Conservation (phyloP, 2,797 vertebrate genomes). For the Lindbergichthys nudifrons region DNA sequence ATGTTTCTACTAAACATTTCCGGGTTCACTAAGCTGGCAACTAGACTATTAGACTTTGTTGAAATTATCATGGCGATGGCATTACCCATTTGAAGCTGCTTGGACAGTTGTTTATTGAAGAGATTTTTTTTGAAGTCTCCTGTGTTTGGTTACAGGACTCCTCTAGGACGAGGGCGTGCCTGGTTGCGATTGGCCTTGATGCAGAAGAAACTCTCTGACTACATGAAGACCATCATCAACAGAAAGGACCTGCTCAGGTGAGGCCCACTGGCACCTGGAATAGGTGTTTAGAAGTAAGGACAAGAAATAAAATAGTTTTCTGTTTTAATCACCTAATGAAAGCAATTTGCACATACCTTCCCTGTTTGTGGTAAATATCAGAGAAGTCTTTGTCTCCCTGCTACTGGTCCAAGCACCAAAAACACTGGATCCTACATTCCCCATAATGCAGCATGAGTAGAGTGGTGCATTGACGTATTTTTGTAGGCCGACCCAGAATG, state of each 20-base stretch:
- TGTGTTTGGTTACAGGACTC: conserved; percentile 85
- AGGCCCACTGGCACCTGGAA: neutral
- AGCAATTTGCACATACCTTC: neutral
- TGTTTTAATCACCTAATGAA: neutral
- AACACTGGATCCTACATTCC: neutral
- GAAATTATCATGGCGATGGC: neutral
- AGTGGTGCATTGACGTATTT: no score
- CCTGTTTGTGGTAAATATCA: no score
- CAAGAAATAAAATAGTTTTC: neutral
- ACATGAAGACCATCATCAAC: conserved; percentile 99
- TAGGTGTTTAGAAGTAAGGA: neutral
- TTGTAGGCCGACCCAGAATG: no score
- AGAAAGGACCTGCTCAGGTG: conserved; percentile 98
- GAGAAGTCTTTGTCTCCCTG: neutral
- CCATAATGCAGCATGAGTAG: neutral
- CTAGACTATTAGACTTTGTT: no score
- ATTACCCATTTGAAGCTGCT: neutral
- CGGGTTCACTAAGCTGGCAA: no score
- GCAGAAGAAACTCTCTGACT: conserved; percentile 99
- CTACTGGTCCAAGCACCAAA: neutral
- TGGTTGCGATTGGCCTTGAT: conserved; percentile 98
- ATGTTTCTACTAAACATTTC: no score
- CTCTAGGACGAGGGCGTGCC: conserved; percentile 95
- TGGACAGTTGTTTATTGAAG: neutral
- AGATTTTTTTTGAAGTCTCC: neutral